A percentile compares a stretch with the other conserved stretches of the same genome.
These are phyloP conservation scores for Helicolenus hilgendorfi DNA, from an alignment of 2,797 vertebrate species.

Conservation along the genomic window DNA sequence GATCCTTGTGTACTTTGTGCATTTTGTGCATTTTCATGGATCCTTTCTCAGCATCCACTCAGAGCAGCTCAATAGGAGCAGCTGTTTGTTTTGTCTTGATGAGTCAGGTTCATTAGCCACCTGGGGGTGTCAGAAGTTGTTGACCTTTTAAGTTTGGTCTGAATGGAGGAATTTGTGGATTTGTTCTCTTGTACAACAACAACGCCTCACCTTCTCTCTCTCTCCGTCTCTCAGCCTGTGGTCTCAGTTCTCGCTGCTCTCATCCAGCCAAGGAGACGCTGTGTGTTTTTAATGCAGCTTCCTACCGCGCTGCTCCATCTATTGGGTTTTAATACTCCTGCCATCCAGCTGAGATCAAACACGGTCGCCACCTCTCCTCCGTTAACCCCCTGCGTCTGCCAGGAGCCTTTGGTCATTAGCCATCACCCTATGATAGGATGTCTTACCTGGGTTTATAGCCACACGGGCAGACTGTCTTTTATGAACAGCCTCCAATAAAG, in stretches of 20 bases:
- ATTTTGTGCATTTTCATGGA: not conserved
- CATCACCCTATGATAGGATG: not conserved
- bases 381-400: constrained; percentile 52
- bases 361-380: constrained; percentile 27
- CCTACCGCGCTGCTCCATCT: constrained; percentile 52
- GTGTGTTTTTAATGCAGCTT: constrained; percentile 64
- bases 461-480: constrained; percentile 34
- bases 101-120: constrained; percentile 55
- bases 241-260: constrained; percentile 1
- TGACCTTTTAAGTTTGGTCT: constrained; percentile 42
- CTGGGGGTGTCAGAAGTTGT: constrained; percentile 3
- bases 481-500: constrained; percentile 23
- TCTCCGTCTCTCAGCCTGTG: constrained; percentile 3
- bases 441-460: constrained; percentile 37
- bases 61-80: not conserved
- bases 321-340: constrained; percentile 68
- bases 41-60: not conserved
- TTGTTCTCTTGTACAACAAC: not conserved
- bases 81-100: constrained; percentile 20
- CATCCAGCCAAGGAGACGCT: constrained; percentile 25
- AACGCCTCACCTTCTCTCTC: not conserved
- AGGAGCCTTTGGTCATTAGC: constrained; percentile 63
- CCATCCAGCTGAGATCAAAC: constrained; percentile 79
- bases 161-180: constrained; percentile 6
- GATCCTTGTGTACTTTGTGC: not conserved